Base-by-base conservation (phyloP, 2,888 invertebrate species). In the Luperina nickerlii region DNA sequence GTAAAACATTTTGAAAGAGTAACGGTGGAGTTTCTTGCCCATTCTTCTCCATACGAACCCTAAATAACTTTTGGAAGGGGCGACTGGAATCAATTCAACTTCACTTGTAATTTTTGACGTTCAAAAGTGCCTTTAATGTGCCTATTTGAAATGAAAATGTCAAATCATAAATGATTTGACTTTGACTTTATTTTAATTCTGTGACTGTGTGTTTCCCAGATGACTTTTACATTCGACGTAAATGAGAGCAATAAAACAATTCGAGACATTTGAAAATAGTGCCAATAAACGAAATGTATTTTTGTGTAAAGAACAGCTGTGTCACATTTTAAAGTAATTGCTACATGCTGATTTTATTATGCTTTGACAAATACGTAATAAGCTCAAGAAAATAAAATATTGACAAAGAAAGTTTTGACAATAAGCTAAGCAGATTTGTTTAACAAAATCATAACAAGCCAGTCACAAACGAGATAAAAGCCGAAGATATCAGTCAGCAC, bases 401-500 rank as follows among this genome's bases (percentile, higher is more conserved):
- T 13, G 27, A 74, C 74, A 42, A 18, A 54, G 24, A 79, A 68
- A 77, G 38, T 60, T 70, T 70, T 9, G 18, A 76, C 45, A 38
- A 51, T 24, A 70, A 78, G 60, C 42, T 60, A 32, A 32, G 20
- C 54, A 75, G 71, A 82, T 85, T 82, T 81, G 62, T 74, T 85
- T 62, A 75, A 85, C 60, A 66, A 83, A 48, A 57, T 89, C 88
- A 89, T 91, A 90, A 92, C 88, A 89, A 91, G 89, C 89, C 88
- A 89, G 89, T 88, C 83, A 86, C 87, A 85, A 87, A 87, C 86
- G 84, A 90, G 91, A 93, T 92, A 92, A 91, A 92, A 90, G 88
- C 85, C 79, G 82, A 78, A 78, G 84, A 89, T 89, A 82, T 87
- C 83, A 92, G 90, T 94, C 92, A 93, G 93, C 93, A 92, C 92